These are phyloP conservation scores for Scolopax bukidnonensis DNA, from an alignment of 2,797 vertebrate genomes.

Conservation along the genomic window DNA sequence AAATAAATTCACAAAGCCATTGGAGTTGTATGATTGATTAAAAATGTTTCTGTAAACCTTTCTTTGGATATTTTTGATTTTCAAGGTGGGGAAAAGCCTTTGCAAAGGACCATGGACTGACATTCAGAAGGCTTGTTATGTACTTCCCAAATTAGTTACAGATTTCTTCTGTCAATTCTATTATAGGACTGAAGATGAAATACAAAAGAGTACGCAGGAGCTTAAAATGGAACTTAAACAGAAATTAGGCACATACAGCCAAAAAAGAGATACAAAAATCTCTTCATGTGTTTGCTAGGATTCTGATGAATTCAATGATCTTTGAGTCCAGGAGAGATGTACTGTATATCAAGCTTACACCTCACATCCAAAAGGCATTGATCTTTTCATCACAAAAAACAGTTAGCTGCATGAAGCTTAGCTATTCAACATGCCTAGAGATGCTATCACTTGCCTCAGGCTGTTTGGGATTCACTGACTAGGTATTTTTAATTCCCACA, in stretches of 20 bases:
- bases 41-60: not conserved
- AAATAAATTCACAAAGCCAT: not conserved
- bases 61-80: not conserved
- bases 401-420: not conserved
- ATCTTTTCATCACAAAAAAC: not conserved
- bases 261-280: not conserved
- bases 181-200: not conserved
- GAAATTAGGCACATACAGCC: not conserved
- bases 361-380: not conserved
- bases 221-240: conserved; percentile 30
- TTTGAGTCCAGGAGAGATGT: not conserved
- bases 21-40: not conserved
- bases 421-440: not conserved
- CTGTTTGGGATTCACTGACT: not conserved
- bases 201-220: not conserved
- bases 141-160: not conserved
- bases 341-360: not conserved
- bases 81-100: accelerated
- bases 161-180: not conserved
- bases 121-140: not conserved
- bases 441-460: not conserved
- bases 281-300: not conserved
- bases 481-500: not conserved
- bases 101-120: not conserved
- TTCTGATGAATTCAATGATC: not conserved